Evolutionary conservation across 2,888 invertebrate species (phyloP), one percentile per base, ranked within the genome.

Genomic region (Agonopterix arenella): DNA sequence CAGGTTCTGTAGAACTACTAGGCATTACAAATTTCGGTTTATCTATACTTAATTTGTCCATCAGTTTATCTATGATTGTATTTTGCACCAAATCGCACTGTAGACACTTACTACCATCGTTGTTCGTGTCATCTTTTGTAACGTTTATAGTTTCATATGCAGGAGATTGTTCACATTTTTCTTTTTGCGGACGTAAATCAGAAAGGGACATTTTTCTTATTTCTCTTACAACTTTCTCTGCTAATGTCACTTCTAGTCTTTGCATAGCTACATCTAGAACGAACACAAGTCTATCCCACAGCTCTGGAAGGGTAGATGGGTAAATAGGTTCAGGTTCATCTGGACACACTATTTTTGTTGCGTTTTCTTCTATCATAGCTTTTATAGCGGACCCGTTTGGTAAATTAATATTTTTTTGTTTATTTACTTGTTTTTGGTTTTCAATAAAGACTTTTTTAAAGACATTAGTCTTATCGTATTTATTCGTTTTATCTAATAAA

Each of bases 1-100:
- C 28, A n/a, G 11, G n/a, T 28, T 16, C 11, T 13, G 11, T 1
- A n/a, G 40, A 9, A 40, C 10, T 40, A 40, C 10, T 40, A 40
- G 40, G 40, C 9, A 40, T 9, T n/a, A 52, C 36, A 1, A 50
- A 46, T 46, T 61, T 64, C 0, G 64, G 53, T 0, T 53, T 59
- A 44, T 70, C 67, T 1, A 57, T 47, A 44, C 64, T 73, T 1
- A 80, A 43, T 50, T 70, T 76, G 2, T 61, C 38, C 65, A 77
- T 62, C 4, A 84, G 53, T 53, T 73, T 60, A 50, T 85, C 85
- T 46, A 84, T 76, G 0, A 68, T 52, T 40, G 76, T 64, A 36
- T 68, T 83, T 8, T 74, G 62, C 4, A 82, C 62, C 40, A 84
- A 57, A 53, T 72, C 61, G 49, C 88, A 85, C 55, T 86, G 85